These are phyloP conservation scores for Eilema griseolum DNA, from an alignment of 2,888 invertebrate genomes.

Conservation along the genomic window DNA sequence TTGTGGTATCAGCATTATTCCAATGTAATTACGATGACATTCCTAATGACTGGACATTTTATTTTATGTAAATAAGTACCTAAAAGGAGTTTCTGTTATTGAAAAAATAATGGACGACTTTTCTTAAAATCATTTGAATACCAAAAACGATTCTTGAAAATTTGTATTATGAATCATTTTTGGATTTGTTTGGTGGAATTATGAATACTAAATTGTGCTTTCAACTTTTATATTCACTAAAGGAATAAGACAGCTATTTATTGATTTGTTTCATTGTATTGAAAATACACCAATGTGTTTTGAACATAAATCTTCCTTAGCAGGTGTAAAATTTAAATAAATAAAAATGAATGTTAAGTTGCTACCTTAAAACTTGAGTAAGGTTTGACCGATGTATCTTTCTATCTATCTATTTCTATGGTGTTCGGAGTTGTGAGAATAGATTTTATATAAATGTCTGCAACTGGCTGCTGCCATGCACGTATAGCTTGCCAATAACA, in stretches of 20 bases:
- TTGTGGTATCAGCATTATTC: not conserved
- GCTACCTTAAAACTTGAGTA: too few relatives aligned
- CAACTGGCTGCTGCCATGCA: too few relatives aligned
- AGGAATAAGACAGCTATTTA: too few relatives aligned
- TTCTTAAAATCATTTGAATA: not conserved
- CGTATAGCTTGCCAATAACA: too few relatives aligned
- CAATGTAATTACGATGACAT: not conserved
- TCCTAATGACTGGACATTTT: not conserved
- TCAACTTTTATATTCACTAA: not conserved
- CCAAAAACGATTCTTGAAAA: not conserved
- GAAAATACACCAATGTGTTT: too few relatives aligned
- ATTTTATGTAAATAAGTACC: not conserved
- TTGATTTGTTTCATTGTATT: not conserved
- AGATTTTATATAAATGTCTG: too few relatives aligned
- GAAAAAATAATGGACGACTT: not conserved
- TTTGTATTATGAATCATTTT: not conserved
- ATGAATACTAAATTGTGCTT: not conserved
- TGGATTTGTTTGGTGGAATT: not conserved
- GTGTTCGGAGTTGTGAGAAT: too few relatives aligned
- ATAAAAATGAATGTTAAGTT: too few relatives aligned
- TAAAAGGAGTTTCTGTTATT: not conserved
- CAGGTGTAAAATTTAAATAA: too few relatives aligned
- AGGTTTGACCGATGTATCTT: too few relatives aligned
- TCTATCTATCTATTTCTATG: too few relatives aligned
- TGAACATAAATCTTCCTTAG: too few relatives aligned